Evolutionary conservation across 2,888 invertebrate species (phyloP), one percentile per base, ranked within the genome.

Genomic region (Metopia argyrocephala): DNA sequence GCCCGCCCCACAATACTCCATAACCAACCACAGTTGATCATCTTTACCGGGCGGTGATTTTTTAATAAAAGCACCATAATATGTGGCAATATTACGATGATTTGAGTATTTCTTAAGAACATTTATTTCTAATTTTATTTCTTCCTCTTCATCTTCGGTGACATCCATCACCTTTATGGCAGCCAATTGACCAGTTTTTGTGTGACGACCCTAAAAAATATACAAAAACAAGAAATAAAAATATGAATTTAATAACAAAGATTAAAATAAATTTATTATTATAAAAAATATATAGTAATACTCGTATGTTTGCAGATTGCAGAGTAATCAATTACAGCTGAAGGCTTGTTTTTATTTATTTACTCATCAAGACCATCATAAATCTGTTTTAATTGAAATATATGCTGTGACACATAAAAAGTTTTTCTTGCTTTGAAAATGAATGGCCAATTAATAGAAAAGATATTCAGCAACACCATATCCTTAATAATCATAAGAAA

Each of bases 81-180:
- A 99, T 79, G 99, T 99, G 85, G 99, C 99, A 89, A 99, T 99
- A 92, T 99, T 99, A 88, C 98, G 95, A 92, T 99, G 99, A 92
- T 98, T 97, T 83, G 98, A 98, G 92, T 97, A 98, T 93, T 97
- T 98, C 92, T 99, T 99, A 86, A 99, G 93, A 86, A 99, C 99
- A 93, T 99, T 99, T 87, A 99, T 99, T 93, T 99, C 99, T 88
- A 99, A 93, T 91, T 99, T 99, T 86, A 99, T 99, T 93, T 99
- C 99, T 92, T 99, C 99, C 90, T 99, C 99, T 91, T 99, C 99
- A 91, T 99, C 99, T 94, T 99, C 98, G 86, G 98, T 99, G 88
- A 99, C 98, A 92, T 98, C 99, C 99, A 99, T 99, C 90, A 99
- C 98, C 93, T 99, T 99, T 92, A 99, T 99, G 91, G 99, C 99